phyloP scores from a whole-genome alignment of 1,140 invertebrate species.

The Amphibalanus amphitrite region DNA sequence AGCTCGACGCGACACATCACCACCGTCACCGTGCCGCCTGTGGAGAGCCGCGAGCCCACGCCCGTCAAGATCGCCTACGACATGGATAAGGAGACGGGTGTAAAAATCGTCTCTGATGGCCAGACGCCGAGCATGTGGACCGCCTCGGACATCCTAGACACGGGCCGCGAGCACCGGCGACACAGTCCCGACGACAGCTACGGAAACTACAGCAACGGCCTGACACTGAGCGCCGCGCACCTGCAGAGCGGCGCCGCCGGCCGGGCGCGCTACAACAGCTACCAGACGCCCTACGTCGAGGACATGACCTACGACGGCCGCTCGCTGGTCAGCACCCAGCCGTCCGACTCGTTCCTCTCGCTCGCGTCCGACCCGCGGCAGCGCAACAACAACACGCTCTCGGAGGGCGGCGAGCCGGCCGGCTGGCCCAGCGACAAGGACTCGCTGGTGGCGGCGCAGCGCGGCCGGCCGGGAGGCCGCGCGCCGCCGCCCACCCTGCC shows the following conservation, averaged over 20 bases:
- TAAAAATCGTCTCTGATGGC: not conserved
- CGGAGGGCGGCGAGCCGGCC: no score
- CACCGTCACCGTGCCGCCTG: not conserved
- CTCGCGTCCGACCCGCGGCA: not conserved
- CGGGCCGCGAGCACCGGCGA: not conserved
- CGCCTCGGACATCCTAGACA: not conserved
- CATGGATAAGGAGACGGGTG: not conserved
- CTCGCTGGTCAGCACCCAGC: not conserved
- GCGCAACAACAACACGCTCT: not conserved
- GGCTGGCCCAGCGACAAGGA: slow-evolving; percentile 1
- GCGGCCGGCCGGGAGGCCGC: not conserved
- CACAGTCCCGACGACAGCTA: no score
- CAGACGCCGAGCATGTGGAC: not conserved
- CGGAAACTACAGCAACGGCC: not conserved
- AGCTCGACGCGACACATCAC: not conserved
- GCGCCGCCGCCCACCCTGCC: not conserved
- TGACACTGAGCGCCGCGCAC: not conserved
- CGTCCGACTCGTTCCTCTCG: not conserved
- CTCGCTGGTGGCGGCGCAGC: not conserved
- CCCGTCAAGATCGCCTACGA: not conserved
- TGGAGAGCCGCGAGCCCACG: not conserved
- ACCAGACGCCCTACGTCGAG: not conserved
- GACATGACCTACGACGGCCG: no score
- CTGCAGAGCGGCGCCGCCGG: not conserved
- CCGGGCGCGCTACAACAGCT: not conserved